Evolutionary conservation across 1,140 invertebrate species (phyloP), one percentile per base, ranked within the genome.

Genomic region (Heliconius himera): DNA sequence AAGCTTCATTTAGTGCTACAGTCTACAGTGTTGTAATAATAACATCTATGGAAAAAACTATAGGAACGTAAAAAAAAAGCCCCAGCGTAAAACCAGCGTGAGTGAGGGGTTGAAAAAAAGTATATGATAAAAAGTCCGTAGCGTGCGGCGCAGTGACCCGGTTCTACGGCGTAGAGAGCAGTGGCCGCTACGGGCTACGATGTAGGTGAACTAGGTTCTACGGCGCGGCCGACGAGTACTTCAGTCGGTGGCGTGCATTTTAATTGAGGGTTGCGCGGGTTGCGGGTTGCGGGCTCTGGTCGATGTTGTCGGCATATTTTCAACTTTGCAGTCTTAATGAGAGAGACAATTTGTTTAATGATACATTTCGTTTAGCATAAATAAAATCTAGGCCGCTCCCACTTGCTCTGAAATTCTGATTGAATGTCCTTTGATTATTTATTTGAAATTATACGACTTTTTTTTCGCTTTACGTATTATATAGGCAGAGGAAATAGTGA

Each of bases 111-210:
- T 56, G 74, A 54, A 79, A 73, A 74, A 76, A 80, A 76, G 66
- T 60, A 75, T 70, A 74, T 81, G 72, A 73, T 81, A 81, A 81
- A 81, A 81, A 77, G 76, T 33, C 71, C 84, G 84, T 82, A 84
- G 83, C 82, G 83, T 77, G 76, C 70, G 75, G 85, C 80, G 84
- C 85, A 83, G 83, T 93, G 91, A 93, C 91, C 91, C 85, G 91
- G 86, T 89, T 92, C 81, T 91, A 91, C 90, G 90, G 73, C 89
- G 91, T 91, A 91, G 91, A 87, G 91, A 88, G 90, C 89, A 90
- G 81, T 90, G 89, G 78, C 88, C 89, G 88, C 86, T 85, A 88
- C 88, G 90, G n/a, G 86, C 88, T 90, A 88, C 83, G 84, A 85
- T 85, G 82, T 85, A 85, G 84, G 84, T 85, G 84, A 75, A 80